Evolutionary conservation across 2,113 vertebrate species (phyloP), one percentile per base, ranked within the genome.

Genomic region (Silurus asotus): DNA sequence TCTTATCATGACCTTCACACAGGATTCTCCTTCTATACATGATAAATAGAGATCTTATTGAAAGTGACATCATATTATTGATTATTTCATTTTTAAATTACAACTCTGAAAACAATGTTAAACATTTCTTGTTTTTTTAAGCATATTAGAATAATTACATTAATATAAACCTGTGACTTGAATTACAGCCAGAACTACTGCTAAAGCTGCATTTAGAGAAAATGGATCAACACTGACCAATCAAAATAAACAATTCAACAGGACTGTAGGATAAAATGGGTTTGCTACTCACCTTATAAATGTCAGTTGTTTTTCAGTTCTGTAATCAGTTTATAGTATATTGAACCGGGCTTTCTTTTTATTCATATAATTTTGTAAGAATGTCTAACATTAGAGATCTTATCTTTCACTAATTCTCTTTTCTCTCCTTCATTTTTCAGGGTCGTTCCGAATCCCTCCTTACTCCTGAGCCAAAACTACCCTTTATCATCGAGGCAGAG

Each of bases 401-500:
- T 64, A 2, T 56, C 28, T 28, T 75, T n/a, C 53, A 53, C 17
- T 78, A 55, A 75, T 49, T 48, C n/a, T 28, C 9, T 48, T 37
- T 0, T 20, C 58, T 84, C 2, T 48, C 28, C 58, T n/a, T 9
- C n/a, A 56, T 15, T 37, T 77, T 17, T 11, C 92, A 98, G 97
- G 88, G 94, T 58, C 91, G 48, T 2, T 88, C 87, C 0, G 95
- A 96, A 58, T 92, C 91, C 25, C 83, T 91, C 11, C 91, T 92
- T 10, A 87, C 90, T 74, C 83, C 89, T 1, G 95, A 96, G 81
- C 95, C 94, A 86, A 95, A 96, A 77, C 92, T 96, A 56, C 92
- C 96, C 0, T 96, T 94, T 53, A 93, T 97, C 48, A 91, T 95
- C 23, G 96, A 97, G 91, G 93, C 94, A 0, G 92, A 94, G 48